Evolutionary conservation across 2,888 invertebrate genomes (phyloP).

Genomic region (Eupithecia inturbata): DNA sequence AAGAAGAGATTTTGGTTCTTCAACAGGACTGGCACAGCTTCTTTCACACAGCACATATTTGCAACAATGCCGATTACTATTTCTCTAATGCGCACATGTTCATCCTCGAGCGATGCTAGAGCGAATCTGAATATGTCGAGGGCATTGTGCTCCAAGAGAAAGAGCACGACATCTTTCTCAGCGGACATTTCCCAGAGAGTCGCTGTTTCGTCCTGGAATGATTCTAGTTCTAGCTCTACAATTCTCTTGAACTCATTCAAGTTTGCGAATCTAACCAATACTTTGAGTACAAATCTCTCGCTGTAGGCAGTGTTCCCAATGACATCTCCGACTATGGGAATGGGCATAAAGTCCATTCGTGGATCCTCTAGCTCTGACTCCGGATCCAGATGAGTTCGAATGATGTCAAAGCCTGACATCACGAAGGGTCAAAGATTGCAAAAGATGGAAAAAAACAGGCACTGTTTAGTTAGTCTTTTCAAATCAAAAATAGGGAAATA

Average conservation of each 20-base stretch:
- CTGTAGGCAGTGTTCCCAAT: slow-evolving; percentile 93
- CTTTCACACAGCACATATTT: slow-evolving; percentile 90
- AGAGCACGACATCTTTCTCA: slow-evolving; percentile 89
- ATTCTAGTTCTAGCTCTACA: slow-evolving; percentile 82
- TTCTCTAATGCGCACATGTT: slow-evolving; percentile 88
- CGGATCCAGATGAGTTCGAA: neutral
- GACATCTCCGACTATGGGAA: slow-evolving; percentile 87
- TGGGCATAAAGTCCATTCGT: neutral
- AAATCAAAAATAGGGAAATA: neutral
- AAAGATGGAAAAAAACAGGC: neutral
- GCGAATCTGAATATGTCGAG: slow-evolving; percentile 86
- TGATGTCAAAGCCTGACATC: neutral
- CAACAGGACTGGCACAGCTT: slow-evolving; percentile 84
- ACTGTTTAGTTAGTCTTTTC: neutral
- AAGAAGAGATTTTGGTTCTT: slow-evolving; percentile 83
- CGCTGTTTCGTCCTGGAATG: slow-evolving; percentile 89
- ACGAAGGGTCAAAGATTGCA: neutral
- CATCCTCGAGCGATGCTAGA: slow-evolving; percentile 82
- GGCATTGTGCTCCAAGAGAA: slow-evolving; percentile 87
- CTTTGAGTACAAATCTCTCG: slow-evolving; percentile 88
- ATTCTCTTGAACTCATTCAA: slow-evolving; percentile 78
- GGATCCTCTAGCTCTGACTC: neutral
- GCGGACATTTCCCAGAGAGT: slow-evolving; percentile 94
- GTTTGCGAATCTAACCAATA: slow-evolving; percentile 86
- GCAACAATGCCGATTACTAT: slow-evolving; percentile 93